A percentile compares a stretch with the other conserved stretches of the same genome.
Conservation (phyloP, 2,888 invertebrate genomes). For the Cyclophora punctaria region DNA sequence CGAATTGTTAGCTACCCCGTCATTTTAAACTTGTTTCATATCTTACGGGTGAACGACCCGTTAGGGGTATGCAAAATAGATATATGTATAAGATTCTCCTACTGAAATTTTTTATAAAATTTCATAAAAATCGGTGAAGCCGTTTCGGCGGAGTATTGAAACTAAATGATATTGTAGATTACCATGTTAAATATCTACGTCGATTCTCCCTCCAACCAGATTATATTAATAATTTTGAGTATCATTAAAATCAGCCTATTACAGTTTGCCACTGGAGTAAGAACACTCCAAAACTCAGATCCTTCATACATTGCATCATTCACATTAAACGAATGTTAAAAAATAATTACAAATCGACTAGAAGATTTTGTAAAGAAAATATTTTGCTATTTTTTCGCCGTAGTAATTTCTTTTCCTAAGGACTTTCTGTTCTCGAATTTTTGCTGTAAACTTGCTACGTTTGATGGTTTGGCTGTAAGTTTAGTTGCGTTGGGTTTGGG, state of each 20-base stretch:
- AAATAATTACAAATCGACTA: conserved; percentile 27
- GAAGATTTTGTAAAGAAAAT: conserved; percentile 22
- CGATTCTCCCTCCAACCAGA: too few relatives aligned
- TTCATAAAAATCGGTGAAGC: too few relatives aligned
- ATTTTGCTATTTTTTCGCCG: conserved; percentile 42
- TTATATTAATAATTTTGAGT: background rate
- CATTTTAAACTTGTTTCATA: too few relatives aligned
- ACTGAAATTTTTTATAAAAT: too few relatives aligned
- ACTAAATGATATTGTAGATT: too few relatives aligned
- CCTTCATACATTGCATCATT: conserved; percentile 21
- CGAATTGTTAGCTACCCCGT: too few relatives aligned
- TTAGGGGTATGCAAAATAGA: too few relatives aligned
- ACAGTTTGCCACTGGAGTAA: background rate
- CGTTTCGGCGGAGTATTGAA: too few relatives aligned
- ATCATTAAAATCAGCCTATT: background rate
- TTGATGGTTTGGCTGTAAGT: conserved; percentile 76
- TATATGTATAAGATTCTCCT: too few relatives aligned
- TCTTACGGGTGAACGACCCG: too few relatives aligned
- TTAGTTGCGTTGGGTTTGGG: conserved; percentile 59
- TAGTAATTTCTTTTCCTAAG: conserved; percentile 54
- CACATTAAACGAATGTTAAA: conserved; percentile 18
- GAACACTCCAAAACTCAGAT: conserved; percentile 19
- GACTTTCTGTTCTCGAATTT: conserved; percentile 81
- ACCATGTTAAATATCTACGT: too few relatives aligned
- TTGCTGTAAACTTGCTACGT: conserved; percentile 85